These are phyloP conservation scores for Osedax frankpressi DNA, from an alignment of 2,888 invertebrate genomes.

Conservation along the genomic window DNA sequence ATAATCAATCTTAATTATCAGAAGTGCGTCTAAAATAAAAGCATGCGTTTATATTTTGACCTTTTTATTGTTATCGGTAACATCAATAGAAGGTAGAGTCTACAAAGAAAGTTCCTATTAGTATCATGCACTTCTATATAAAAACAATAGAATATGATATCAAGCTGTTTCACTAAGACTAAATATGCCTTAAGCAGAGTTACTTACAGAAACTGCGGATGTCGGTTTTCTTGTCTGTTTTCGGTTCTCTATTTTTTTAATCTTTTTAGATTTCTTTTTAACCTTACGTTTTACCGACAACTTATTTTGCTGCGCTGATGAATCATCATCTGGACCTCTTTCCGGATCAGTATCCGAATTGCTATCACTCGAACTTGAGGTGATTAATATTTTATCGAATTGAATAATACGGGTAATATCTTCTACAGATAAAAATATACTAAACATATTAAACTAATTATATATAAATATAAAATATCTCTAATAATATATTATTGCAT, in stretches of 20 bases:
- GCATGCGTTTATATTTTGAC: background rate
- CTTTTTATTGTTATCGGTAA: background rate
- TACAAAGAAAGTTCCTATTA: too few relatives aligned
- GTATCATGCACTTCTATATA: background rate
- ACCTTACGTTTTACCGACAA: background rate
- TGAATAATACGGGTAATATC: background rate
- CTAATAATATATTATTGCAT: background rate
- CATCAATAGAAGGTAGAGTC: background rate
- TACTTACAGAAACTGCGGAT: background rate
- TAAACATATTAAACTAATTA: background rate
- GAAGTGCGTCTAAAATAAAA: too few relatives aligned
- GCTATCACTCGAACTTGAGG: constrained; percentile 41
- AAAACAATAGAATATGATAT: background rate
- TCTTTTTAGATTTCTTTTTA: background rate
- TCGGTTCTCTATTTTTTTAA: background rate
- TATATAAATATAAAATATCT: background rate
- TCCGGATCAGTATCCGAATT: constrained; percentile 45
- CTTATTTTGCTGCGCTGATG: background rate
- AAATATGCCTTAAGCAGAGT: background rate
- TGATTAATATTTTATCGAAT: too few relatives aligned
- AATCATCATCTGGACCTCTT: background rate
- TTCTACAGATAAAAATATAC: too few relatives aligned
- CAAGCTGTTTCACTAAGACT: background rate
- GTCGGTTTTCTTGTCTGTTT: background rate
- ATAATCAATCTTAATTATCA: background rate